Evolutionary conservation across 2,888 invertebrate species (phyloP), one percentile per base, ranked within the genome.

Genomic region (Pyrochroa serraticornis): DNA sequence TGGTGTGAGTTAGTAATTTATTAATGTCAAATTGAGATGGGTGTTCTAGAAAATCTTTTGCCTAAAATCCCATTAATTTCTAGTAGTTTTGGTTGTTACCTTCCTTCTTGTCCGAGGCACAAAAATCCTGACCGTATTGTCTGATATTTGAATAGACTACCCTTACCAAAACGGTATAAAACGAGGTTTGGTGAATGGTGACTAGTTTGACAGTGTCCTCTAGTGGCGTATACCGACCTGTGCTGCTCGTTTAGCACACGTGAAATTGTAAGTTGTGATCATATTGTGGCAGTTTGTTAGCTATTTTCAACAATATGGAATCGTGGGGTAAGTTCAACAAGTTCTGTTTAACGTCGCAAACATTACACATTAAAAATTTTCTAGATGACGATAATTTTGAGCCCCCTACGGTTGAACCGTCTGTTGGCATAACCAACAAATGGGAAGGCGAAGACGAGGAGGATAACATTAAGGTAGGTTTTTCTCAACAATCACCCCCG

Each of bases 401-500:
- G 73, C 85, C 86, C 62, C 85, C 86, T 81, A 80, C 84, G 68
- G 83, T 85, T 72, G 81, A 84, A 78, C 82, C 82, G 76, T 81
- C 85, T 79, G 80, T 83, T 67, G 74, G 80, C 62, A 76, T 74
- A 63, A 69, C 83, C 58, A 90, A 90, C 82, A 92, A 87, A 84
- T 93, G 93, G 93, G 92, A 90, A 79, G 93, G 92, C 71, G 93
- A 93, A 76, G 93, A 93, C 78, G 92, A 91, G 75, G 93, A 93
- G 55, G 92, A 93, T 49, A 88, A 87, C 69, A 91, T 93, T 70
- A 92, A 92, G 87, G 92, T 92, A 78, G 63, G 73, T 73, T 7
- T 38, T 36, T 31, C 34, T 36, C 22, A 22, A 22, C 22, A 35
- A 35, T 9, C 14, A 41, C 6, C 31, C 1, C 7, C 14, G 31